Conservation (phyloP, 2,888 invertebrate species). For the Lepidochrysops patricia region DNA sequence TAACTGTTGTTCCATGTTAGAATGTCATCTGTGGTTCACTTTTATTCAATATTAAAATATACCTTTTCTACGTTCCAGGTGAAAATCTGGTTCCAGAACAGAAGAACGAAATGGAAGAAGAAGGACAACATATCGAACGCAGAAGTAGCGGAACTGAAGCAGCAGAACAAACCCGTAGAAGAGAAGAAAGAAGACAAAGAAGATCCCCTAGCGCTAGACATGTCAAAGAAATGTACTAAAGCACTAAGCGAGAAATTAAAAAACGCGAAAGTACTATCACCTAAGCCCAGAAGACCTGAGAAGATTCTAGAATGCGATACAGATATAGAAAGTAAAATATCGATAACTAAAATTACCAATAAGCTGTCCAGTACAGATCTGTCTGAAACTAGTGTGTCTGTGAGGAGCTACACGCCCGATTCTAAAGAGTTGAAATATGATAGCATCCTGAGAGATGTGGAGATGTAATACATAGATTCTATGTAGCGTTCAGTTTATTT, state of each 20-base stretch:
- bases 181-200: slow-evolving; percentile 49
- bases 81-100: slow-evolving; percentile 93
- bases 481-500: too few species aligned
- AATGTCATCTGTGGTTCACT: too few species aligned
- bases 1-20: too few species aligned
- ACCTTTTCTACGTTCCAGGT: slow-evolving; percentile 74
- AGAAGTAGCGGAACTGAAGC: slow-evolving; percentile 89
- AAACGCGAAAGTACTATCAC: slow-evolving; percentile 40
- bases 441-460: slow-evolving; percentile 51
- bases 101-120: slow-evolving; percentile 85
- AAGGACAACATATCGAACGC: slow-evolving; percentile 93
- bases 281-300: slow-evolving; percentile 55
- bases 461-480: slow-evolving; percentile 43
- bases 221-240: slow-evolving; percentile 61
- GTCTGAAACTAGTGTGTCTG: slow-evolving; percentile 42
- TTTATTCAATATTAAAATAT: neutral
- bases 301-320: slow-evolving; percentile 58
- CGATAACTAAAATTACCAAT: slow-evolving; percentile 70
- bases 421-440: slow-evolving; percentile 59
- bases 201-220: slow-evolving; percentile 57
- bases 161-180: slow-evolving; percentile 56
- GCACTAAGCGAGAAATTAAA: slow-evolving; percentile 55
- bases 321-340: slow-evolving; percentile 67
- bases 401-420: slow-evolving; percentile 60
- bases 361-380: slow-evolving; percentile 58